These are phyloP conservation scores for Delphinus delphis DNA, from an alignment of 2,113 vertebrate species.

Conservation along the genomic window DNA sequence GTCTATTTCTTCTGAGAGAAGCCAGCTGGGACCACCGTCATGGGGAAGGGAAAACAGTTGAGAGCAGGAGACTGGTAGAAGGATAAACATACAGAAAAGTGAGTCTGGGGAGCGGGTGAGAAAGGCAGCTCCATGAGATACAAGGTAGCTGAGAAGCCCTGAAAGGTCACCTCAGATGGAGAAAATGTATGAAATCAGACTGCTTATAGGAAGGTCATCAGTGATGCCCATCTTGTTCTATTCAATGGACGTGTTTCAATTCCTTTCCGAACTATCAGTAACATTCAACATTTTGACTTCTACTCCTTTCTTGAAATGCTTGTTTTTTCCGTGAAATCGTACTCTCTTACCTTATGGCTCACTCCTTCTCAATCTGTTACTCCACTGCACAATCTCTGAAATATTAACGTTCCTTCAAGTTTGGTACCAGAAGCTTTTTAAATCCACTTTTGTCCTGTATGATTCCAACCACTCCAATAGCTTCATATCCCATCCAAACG, in stretches of 20 bases:
- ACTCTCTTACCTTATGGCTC: background rate
- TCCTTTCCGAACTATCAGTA: background rate
- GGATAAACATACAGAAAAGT: no score
- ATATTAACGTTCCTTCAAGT: background rate
- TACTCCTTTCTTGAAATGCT: background rate
- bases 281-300: background rate
- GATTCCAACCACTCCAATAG: background rate
- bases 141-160: background rate
- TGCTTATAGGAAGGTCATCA: fast-evolving
- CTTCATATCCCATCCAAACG: background rate
- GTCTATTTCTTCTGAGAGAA: background rate
- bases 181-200: no score
- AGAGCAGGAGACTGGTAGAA: background rate
- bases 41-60: background rate
- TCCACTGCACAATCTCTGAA: background rate
- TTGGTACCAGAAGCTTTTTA: no score
- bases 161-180: background rate
- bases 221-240: fast-evolving
- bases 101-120: background rate
- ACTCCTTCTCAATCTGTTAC: background rate
- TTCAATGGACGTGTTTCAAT: fast-evolving
- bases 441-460: background rate
- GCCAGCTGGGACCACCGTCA: fast-evolving
- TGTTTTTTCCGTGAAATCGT: background rate
- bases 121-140: background rate